Base-by-base conservation (phyloP, 2,888 invertebrate genomes). In the Drosophila quasianomalipes region DNA sequence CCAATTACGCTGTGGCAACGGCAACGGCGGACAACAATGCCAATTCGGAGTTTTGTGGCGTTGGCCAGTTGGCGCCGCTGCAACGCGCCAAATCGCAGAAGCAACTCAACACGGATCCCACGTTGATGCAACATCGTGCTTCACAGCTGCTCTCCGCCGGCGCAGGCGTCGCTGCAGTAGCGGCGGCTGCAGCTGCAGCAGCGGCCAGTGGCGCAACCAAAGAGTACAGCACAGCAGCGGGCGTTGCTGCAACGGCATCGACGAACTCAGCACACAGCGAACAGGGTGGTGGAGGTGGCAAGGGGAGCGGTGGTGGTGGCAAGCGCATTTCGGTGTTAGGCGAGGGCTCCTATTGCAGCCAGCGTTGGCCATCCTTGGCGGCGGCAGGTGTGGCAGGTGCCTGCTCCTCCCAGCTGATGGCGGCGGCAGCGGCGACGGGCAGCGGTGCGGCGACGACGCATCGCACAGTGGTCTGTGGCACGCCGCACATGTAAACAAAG, bases 21-120 rank as follows among this genome's bases (percentile, higher is more conserved):
- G 16, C 47, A 47, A 47, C 47, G 26, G 93, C 93, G 81, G 94
- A 94, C 82, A 94, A 94, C 71, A 94, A 94, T 90, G 94, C 94
- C 76, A 94, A 95, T 76, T 94, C 94, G 74, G 94, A 94, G 85
- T 94, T 93, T 76, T 94, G 94, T 93, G 88, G 94, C 93, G 92
- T 92, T 31, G 92, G 92, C 22, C 92, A 92, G 74, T 90, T 93
- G 69, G 82, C 89, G 70, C 94, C 97, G 91, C 95, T 97, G 87
- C 95, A 96, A 91, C 94, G 96, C 82, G 95, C 95, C 90, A 94
- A 96, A 87, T 95, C 96, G 92, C 96, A 97, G 90, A 97, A 97
- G 94, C 97, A 97, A 93, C 95, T 97, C 76, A 97, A 97, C 94
- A 97, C 97, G 39, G 97, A 97, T 92, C 95, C 96, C 68, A 95